Evolutionary conservation across 2,113 vertebrate genomes (phyloP).

Genomic region (Montifringilla adamsi): DNA sequence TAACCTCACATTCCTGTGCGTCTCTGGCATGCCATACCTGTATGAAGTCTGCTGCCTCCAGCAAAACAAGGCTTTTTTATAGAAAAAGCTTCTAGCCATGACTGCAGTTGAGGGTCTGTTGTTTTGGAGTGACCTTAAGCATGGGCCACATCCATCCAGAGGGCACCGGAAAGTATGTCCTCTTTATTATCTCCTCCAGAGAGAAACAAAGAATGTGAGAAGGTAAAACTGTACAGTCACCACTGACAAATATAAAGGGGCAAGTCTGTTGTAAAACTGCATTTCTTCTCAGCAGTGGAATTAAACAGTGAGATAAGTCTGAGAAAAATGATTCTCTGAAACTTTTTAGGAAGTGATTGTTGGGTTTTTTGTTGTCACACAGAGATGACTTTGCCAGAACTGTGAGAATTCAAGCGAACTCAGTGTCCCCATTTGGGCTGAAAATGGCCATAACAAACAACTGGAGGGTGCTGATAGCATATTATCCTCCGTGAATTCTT

Average conservation of each 20-base stretch:
- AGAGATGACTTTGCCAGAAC: background rate
- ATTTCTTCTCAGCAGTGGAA: constrained; percentile 24
- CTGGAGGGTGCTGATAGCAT: constrained; percentile 68
- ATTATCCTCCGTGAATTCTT: constrained; percentile 21
- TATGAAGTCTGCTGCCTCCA: background rate
- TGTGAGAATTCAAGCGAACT: constrained; percentile 37
- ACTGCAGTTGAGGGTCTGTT: constrained; percentile 14
- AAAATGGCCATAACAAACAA: constrained; percentile 66
- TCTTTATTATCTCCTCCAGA: background rate
- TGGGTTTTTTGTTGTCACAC: constrained; percentile 17
- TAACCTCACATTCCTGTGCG: background rate
- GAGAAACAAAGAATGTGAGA: background rate
- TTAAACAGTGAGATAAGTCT: constrained; percentile 52
- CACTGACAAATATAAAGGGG: background rate
- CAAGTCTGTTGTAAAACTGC: background rate
- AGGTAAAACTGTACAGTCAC: background rate
- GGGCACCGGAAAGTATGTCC: background rate
- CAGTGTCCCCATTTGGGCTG: constrained; percentile 33
- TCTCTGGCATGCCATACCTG: background rate
- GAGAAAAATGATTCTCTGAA: constrained; percentile 32
- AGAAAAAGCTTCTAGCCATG: background rate
- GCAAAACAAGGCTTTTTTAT: background rate
- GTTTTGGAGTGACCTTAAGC: constrained; percentile 2
- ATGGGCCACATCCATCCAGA: background rate
- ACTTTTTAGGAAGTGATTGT: constrained; percentile 3